phyloP scores from a whole-genome alignment of 2,888 invertebrate genomes.

The Ommatoiulus sabulosus region DNA sequence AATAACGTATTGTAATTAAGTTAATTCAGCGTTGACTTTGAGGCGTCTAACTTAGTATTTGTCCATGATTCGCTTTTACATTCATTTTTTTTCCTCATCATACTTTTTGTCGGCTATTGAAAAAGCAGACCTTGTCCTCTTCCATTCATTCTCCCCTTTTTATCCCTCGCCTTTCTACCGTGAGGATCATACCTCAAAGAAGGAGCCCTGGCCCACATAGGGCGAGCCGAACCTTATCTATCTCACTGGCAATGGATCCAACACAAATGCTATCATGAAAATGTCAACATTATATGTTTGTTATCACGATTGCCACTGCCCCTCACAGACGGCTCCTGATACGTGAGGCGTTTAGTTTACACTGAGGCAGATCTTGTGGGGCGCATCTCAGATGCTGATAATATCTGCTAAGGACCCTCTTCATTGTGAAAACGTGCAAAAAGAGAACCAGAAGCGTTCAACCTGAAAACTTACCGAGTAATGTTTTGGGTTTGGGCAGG shows the following conservation, averaged over 20 bases:
- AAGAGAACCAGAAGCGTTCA: not conserved
- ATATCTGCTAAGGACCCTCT: slow-evolving; percentile 44
- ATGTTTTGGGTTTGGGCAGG: slow-evolving; percentile 20
- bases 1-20: too few species aligned
- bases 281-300: slow-evolving; percentile 48
- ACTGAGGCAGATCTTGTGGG: slow-evolving; percentile 26
- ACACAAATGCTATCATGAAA: slow-evolving; percentile 51
- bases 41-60: not conserved
- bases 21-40: not conserved
- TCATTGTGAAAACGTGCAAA: slow-evolving; percentile 1
- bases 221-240: slow-evolving; percentile 44
- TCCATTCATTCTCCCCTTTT: not conserved
- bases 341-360: slow-evolving; percentile 52
- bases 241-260: slow-evolving; percentile 36
- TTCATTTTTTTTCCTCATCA: not conserved
- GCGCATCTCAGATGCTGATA: slow-evolving; percentile 49
- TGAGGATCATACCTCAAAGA: slow-evolving; percentile 4
- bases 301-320: slow-evolving; percentile 47
- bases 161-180: not conserved
- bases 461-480: not conserved
- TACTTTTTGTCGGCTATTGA: not conserved
- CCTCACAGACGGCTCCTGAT: slow-evolving; percentile 20
- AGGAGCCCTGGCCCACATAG: slow-evolving; percentile 37
- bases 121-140: not conserved
- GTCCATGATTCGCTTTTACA: not conserved